Evolutionary conservation across 2,797 vertebrate species (phyloP), one percentile per base, ranked within the genome.

Genomic region (Neoniphon sammara): DNA sequence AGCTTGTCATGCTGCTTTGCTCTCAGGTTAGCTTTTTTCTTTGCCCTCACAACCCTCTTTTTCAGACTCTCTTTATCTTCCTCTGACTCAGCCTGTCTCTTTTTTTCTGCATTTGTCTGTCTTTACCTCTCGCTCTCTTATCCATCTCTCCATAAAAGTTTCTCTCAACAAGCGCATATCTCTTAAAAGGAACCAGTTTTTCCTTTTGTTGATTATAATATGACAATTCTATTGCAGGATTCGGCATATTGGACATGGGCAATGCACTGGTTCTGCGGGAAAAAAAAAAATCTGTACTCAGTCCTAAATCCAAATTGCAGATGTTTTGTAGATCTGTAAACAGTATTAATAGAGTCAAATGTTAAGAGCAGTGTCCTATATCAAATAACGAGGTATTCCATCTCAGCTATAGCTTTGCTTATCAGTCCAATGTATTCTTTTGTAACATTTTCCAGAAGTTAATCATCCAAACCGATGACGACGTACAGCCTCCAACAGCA

Each of bases 1-100:
- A 99, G 85, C 95, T 99, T 7, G 98, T 99, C 64, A 99, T 99
- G 98, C 93, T 99, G 88, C 96, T 99, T 77, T 99, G 97, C 93
- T 99, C 98, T 85, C 98, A 99, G 96, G 97, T 99, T 91, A 93
- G 91, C n/a, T 12, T 69, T 55, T 77, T 44, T 72, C 20, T 68
- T 31, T 52, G 50, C 66, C 30, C 9, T 54, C 42, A 9, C 23
- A 50, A 30, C 21, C 18, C 30, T 59, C 15, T n/a, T 20, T 23
- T 11, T 10, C 15, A 59, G 42, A 23, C 21, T 61, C 5, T 71
- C 66, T 67, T 68, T 74, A 15, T 65, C 56, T 63, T 25, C 53
- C 42, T 18, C n/a, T 55, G 5, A 53, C 59, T 54, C 46, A 27
- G 7, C 17, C 27, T 50, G 27, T 63, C 60, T 56, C 60, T 17